Base-by-base conservation (phyloP, 2,888 invertebrate genomes). In the Clusia tigrina region DNA sequence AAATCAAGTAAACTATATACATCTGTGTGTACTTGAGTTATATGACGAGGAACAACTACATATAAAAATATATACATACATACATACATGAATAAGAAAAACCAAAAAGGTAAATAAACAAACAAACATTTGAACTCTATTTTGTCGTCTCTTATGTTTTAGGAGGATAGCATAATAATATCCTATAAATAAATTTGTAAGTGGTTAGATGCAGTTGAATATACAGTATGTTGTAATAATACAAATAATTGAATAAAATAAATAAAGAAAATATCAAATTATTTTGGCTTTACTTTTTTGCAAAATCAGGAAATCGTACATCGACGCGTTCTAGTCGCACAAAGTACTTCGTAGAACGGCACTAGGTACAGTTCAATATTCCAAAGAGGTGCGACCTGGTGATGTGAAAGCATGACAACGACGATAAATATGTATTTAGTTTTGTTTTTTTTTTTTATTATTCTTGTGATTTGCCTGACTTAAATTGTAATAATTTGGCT, bases 211-310 rank as follows among this genome's bases (percentile, higher is more conserved):
- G 48, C 48, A 48, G 48, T 48, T 48, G 48, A 48, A 48, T 18
- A 32, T 9, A 20, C 48, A 48, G 48, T 48, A 48, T 48, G 48
- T 48, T 48, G 48, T 48, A 48, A 48, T 48, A 48, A 48, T 22
- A 48, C 48, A 22, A 48, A 48, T 48, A 48, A 48, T 48, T 48
- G 48, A 48, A 48, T 48, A 48, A 48, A 48, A 48, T 48, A 48
- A 48, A 48, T 48, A 48, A 48, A 48, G 18, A 48, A 48, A 20
- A 48, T n/a, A 48, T 42, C n/a, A 42, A 42, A 42, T n/a, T n/a
- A n/a, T 42, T 42, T n/a, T 15, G 12, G 42, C n/a, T 42, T 48
- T 48, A 6, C 15, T 3, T 48, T 48, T 18, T 20, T 58, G 42
- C 42, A 12, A 9, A 32, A 32, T n/a, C n/a, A n/a, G n/a, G n/a